phyloP scores from a whole-genome alignment of 1,140 invertebrate genomes.

The Aphidius ervi region DNA sequence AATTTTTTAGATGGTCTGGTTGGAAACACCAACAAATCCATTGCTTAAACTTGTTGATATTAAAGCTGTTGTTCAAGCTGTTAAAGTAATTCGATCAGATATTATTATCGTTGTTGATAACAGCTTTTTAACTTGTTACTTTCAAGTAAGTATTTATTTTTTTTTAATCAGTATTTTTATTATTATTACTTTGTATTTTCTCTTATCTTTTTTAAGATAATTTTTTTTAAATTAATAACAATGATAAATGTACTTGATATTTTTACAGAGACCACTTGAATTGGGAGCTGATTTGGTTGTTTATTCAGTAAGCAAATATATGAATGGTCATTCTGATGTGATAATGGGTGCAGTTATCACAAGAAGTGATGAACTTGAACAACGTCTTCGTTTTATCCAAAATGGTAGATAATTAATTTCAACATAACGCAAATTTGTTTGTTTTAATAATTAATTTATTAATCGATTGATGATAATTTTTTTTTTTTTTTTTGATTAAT shows the following conservation, averaged over 20 bases:
- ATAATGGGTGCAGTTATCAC: constrained; percentile 89
- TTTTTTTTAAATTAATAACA: constrained; percentile 2
- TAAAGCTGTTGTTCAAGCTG: constrained; percentile 63
- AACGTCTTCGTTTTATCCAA: constrained; percentile 80
- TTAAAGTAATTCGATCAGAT: constrained; percentile 58
- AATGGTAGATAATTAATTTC: constrained; percentile 63
- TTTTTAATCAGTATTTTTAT: background rate
- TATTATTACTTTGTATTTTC: background rate
- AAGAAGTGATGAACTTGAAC: constrained; percentile 68
- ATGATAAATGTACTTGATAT: constrained; percentile 23
- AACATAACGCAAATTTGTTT: constrained; percentile 5
- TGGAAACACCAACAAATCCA: constrained; percentile 98
- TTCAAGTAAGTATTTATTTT: constrained; percentile 61
- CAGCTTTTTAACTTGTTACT: constrained; percentile 94
- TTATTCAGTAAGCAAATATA: constrained; percentile 96
- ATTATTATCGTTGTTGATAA: constrained; percentile 93
- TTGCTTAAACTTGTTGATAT: constrained; percentile 90
- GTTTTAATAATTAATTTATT: constrained; percentile 8
- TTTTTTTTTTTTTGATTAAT: constrained; percentile 16
- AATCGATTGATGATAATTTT: constrained; percentile 3
- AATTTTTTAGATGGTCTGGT: constrained; percentile 80
- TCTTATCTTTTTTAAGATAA: constrained; percentile 3
- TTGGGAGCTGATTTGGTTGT: constrained; percentile 89
- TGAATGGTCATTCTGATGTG: constrained; percentile 97
- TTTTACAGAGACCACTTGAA: constrained; percentile 71